Base-by-base conservation (phyloP, 2,797 vertebrate species). In the Gallinago nigripennis region DNA sequence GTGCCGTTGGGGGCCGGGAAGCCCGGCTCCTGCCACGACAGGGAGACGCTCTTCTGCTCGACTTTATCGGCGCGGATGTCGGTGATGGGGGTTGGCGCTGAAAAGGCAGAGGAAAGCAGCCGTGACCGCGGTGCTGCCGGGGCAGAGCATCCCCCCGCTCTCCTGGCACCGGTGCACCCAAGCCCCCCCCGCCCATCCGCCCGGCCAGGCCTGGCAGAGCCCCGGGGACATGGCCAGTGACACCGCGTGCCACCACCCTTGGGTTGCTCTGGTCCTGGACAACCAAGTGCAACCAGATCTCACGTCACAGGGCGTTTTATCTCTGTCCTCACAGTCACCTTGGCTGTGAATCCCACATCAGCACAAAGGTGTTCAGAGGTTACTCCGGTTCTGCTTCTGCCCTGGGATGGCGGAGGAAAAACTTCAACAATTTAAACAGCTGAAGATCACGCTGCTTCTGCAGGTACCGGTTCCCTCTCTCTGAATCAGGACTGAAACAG, bases 11-110 rank as follows among this genome's bases (percentile, higher is more conserved):
- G 86, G 60, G 90, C 15, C 0, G 97, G 97, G 61, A 98, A 94
- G 30, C 96, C 91, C 0, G 98, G 98, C 92, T 99, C 97, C 91
- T 98, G 98, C 99, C 99, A 99, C 0, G 98, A 98, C 98, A 99
- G 46, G 33, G 98, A 98, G 39, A 99, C 72, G 13, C 99, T 99
- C 97, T 98, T 99, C 97, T 99, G 98, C 72, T 99, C 99, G 12
- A 99, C 98, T 83, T 97, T 98, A 90, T 99, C 99, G 0, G 97
- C 98, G 80, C 97, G 98, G 94, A 99, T 97, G 95, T 98, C 98
- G 2, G 98, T 98, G 96, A 99, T 97, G 19, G 98, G 98, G 92
- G 98, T 98, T 3, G 97, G 98, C 0, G 82, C 99, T 99, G 95
- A 4, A 95, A 97, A 92, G 20, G 64, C n/a, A 94, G 70, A 50